Percentiles rank a stretch among this genome's conserved stretches.
phyloP scores from a whole-genome alignment of 2,797 vertebrate genomes.

The Eulemur coronatus region DNA sequence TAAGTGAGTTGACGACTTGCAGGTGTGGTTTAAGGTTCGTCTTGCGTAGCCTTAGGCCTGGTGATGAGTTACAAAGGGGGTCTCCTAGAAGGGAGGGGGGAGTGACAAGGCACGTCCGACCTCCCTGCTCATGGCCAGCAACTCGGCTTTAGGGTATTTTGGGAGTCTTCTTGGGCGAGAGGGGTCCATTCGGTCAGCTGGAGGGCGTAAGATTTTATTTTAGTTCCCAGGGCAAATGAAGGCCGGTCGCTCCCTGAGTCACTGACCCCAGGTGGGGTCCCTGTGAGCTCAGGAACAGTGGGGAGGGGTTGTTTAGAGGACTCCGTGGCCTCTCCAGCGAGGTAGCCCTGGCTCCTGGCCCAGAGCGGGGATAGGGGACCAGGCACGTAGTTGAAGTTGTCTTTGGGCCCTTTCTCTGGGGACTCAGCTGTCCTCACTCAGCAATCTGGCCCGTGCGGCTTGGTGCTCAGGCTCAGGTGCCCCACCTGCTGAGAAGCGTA shows the following conservation, averaged over 20 bases:
- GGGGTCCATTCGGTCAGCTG: background rate
- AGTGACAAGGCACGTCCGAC: background rate
- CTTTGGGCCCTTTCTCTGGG: background rate
- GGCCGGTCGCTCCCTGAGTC: background rate
- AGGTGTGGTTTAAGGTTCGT: background rate
- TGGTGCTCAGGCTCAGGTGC: background rate
- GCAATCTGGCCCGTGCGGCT: background rate
- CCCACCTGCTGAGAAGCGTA: background rate
- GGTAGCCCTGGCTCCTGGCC: background rate
- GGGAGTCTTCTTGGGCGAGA: too few species aligned
- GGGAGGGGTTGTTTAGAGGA: background rate
- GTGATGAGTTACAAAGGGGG: background rate
- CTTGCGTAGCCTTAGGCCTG: background rate
- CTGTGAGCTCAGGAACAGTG: background rate
- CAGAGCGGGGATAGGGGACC: background rate
- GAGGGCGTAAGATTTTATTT: background rate
- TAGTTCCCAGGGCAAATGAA: background rate
- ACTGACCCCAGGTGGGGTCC: too few species aligned
- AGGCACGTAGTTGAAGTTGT: accelerated
- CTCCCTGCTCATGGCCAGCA: background rate
- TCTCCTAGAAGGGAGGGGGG: background rate
- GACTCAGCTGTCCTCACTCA: background rate
- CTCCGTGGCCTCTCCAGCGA: background rate
- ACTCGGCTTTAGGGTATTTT: background rate
- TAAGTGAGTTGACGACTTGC: background rate